Percentiles rank a stretch among this genome's conserved stretches.
These are phyloP conservation scores for Keiferia lycopersicella DNA, from an alignment of 2,888 invertebrate genomes.

Conservation along the genomic window DNA sequence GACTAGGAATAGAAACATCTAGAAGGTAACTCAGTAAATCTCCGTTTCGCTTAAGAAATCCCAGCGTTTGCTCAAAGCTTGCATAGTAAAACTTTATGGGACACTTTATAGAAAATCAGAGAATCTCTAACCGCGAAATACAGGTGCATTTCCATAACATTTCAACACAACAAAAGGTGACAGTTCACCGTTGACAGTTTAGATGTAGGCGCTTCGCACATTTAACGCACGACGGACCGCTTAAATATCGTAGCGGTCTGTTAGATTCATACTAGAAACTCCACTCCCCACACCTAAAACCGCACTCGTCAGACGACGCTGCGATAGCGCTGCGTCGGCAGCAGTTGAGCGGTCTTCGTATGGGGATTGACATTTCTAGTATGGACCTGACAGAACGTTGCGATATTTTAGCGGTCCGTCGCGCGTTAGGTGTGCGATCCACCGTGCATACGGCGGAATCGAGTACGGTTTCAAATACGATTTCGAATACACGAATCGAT, in stretches of 20 bases:
- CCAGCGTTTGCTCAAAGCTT: conserved; percentile 1
- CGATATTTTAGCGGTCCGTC: too few relatives aligned
- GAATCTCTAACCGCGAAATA: conserved; percentile 14
- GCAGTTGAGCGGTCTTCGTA: too few relatives aligned
- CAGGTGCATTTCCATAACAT: conserved; percentile 21
- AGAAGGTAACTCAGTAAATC: background rate
- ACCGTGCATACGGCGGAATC: background rate
- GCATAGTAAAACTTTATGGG: conserved; percentile 16
- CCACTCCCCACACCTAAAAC: too few relatives aligned
- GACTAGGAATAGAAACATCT: too few relatives aligned
- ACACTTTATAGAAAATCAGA: conserved; percentile 12
- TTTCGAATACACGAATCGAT: conserved; percentile 34
- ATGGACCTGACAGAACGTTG: too few relatives aligned
- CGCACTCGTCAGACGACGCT: too few relatives aligned
- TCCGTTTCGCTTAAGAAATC: background rate
- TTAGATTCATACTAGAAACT: too few relatives aligned
- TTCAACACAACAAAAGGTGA: conserved; percentile 27
- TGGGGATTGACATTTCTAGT: too few relatives aligned
- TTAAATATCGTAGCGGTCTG: too few relatives aligned
- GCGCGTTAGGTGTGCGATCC: too few relatives aligned
- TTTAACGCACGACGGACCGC: too few relatives aligned
- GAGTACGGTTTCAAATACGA: conserved; percentile 11
- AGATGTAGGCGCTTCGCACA: background rate
- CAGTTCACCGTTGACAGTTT: conserved; percentile 11
- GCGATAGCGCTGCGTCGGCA: too few relatives aligned